A percentile compares a stretch with the other conserved stretches of the same genome.
phyloP scores from a whole-genome alignment of 2,113 vertebrate species.

The Phrynocephalus versicolor region DNA sequence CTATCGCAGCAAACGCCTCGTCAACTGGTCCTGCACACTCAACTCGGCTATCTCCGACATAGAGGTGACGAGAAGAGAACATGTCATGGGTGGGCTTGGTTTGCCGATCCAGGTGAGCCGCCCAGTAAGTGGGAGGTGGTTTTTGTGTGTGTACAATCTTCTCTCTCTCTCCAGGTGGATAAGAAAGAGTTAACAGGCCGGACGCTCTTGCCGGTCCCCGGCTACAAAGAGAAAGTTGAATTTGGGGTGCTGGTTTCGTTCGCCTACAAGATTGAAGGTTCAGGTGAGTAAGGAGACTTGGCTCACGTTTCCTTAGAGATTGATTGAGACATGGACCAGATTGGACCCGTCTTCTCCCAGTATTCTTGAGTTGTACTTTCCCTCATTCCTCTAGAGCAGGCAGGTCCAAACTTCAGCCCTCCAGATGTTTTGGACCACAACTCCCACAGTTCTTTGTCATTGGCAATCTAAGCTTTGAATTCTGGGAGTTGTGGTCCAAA shows the following conservation, averaged over 20 bases:
- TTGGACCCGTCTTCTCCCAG: neutral
- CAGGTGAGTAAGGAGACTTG: constrained; percentile 69
- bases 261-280: constrained; percentile 84
- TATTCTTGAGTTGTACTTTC: neutral
- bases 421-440: no score
- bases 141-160: neutral
- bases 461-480: no score
- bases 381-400: no score
- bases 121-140: rapidly evolving
- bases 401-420: no score
- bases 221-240: constrained; percentile 90
- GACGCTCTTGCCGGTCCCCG: constrained; percentile 88
- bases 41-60: constrained; percentile 91
- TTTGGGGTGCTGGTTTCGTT: constrained; percentile 91
- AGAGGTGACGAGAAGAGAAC: constrained; percentile 74
- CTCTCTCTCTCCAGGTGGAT: constrained; percentile 81
- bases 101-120: neutral
- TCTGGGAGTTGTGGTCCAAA: no score
- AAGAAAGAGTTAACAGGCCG: constrained; percentile 87
- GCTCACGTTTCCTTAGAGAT: neutral
- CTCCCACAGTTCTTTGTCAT: no score
- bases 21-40: constrained; percentile 92
- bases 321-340: neutral
- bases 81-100: rapidly evolving
- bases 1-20: constrained; percentile 84